Evolutionary conservation across 2,113 vertebrate genomes (phyloP), one percentile per base, ranked within the genome.

Genomic region (Pachycephala philippinensis): DNA sequence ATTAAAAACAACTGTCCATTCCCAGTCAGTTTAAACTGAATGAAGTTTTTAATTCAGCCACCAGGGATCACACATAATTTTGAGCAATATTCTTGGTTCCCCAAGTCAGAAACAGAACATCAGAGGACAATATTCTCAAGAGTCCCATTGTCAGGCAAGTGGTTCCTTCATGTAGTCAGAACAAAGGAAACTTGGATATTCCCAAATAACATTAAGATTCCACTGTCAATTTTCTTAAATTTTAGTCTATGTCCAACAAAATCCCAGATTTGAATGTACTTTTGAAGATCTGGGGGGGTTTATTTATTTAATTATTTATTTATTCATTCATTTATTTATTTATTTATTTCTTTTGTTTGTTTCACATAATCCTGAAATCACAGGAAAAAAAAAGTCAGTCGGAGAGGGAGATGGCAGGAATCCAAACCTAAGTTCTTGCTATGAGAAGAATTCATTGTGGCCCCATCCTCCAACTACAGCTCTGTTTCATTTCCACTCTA

Each of bases 401-500:
- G 30, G 44, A 57, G 37, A 45, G 8, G 27, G 17, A 90, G 50
- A 75, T 87, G 54, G 52, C 45, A 81, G 59, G 35, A 95, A 84
- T 89, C 56, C 84, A 91, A 54, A 60, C 2, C 14, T n/a, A 74
- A 81, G 3, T 81, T 84, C 64, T 84, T 66, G n/a, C 21, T 84
- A n/a, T 45, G 26, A 66, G 54, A 71, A 89, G 40, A 91, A 91
- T 80, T 87, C 8, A 5, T 77, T 59, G n/a, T 81, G 45, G 54
- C 59, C 22, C 9, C 47, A 69, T 83, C 9, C 4, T 65, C 20
- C 61, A 60, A 37, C 31, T 90, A 30, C 37, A 84, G 40, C 16
- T 88, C 44, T 74, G 21, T 77, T 89, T 95, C 22, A 31, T 89
- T 91, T 91, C 31, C 27, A 59, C n/a, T 74, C 9, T 87, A 77